phyloP scores from a whole-genome alignment of 2,113 vertebrate genomes.

The Chloroceryle aenea region DNA sequence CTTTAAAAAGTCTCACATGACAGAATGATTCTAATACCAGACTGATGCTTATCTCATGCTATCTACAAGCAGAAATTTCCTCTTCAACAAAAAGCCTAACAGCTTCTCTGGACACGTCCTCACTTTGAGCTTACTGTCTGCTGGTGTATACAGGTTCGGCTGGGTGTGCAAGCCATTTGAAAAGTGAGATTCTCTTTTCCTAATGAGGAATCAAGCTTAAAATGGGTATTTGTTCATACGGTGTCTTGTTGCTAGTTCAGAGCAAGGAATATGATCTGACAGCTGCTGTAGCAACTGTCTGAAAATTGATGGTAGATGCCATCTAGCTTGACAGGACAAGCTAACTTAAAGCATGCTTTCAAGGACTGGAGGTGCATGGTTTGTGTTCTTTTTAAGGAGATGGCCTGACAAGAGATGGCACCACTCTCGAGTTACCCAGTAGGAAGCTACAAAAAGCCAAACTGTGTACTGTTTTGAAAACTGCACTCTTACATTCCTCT shows the following conservation, averaged over 20 bases:
- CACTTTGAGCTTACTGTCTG: not conserved
- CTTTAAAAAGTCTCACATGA: slow-evolving; percentile 15
- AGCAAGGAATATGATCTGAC: not conserved
- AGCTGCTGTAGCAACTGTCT: not conserved
- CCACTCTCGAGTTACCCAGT: not conserved
- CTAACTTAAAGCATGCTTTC: not conserved
- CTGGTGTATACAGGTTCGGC: not conserved
- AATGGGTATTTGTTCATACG: not conserved
- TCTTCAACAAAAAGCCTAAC: not conserved
- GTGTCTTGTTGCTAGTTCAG: not conserved
- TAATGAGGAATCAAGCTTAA: not conserved
- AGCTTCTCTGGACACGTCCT: not conserved
- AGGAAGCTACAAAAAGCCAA: not conserved
- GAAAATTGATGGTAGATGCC: not conserved
- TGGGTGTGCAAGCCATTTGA: not conserved
- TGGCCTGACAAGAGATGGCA: not conserved
- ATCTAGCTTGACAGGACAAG: not conserved
- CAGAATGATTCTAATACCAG: not conserved
- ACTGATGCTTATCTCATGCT: not conserved
- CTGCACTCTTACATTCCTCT: not conserved
- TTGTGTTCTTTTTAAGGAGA: not conserved
- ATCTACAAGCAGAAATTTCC: not conserved
- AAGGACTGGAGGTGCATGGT: not conserved
- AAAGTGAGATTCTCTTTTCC: not conserved
- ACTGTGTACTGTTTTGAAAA: not conserved